Base-by-base conservation (phyloP, 2,113 vertebrate genomes). In the Nothoprocta perdicaria region DNA sequence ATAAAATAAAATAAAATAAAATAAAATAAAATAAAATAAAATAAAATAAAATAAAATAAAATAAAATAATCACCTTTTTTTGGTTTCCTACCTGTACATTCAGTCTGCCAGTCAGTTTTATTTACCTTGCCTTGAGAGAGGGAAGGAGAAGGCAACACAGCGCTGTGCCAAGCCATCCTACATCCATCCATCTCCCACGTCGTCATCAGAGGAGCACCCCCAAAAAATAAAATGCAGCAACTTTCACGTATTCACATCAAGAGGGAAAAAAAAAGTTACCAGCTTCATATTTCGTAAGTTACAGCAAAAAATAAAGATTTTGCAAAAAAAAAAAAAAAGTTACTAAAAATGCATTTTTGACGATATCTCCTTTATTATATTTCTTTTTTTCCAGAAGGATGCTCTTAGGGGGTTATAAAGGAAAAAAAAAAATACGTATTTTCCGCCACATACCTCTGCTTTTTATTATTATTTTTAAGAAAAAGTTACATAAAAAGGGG, bases 381-480 rank as follows among this genome's bases (percentile, higher is more conserved):
- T 94, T 52, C 75, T 35, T 88, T 88, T 50, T 1, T 14, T 29
- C 66, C 92, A 91, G 77, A 85, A 85, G 92, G 78, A 38, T 80
- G 79, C 75, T 92, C 92, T 93, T 92, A 84, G 88, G 58, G 86
- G 80, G 76, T 58, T 83, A 88, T 88, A 75, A 84, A 92, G 16
- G 84, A 95, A 68, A 89, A 11, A 13, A 67, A 86, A 95, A 68
- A 89, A 9, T n/a, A n/a, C n/a, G n/a, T 10, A 67, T 23, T 55
- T 94, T 88, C 89, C 79, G 69, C 73, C 72, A 73, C 10, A 61
- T 21, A n/a, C 53, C 79, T 62, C 35, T 63, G 43, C 58, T 45
- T 72, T 90, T 92, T 23, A 68, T 85, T 92, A 94, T 94, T 87
- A 89, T 91, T 93, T 52, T 79, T 89, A 96, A 86, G 65, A 66